Conservation (phyloP, 2,888 invertebrate species). For the Chesias legatella region DNA sequence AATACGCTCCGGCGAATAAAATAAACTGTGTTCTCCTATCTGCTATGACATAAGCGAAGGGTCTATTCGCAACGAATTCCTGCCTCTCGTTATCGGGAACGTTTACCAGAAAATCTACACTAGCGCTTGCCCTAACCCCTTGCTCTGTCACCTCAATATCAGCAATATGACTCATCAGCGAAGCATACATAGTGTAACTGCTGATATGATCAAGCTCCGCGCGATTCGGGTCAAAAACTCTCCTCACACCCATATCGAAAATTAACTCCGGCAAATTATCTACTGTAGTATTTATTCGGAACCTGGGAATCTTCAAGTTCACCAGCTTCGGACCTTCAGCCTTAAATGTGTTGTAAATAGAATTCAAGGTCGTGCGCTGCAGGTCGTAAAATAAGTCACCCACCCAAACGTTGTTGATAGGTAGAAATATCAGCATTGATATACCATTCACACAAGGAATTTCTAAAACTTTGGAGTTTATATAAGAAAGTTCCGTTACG, state of each 20-base stretch:
- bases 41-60: constrained; percentile 55
- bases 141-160: constrained; percentile 52
- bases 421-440: constrained; percentile 54
- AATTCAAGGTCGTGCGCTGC: constrained; percentile 40
- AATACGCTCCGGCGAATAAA: constrained; percentile 57
- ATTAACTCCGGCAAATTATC: constrained; percentile 54
- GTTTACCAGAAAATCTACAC: constrained; percentile 33
- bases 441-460: constrained; percentile 42
- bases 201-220: constrained; percentile 52
- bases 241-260: constrained; percentile 56
- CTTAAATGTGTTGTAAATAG: constrained; percentile 47
- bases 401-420: constrained; percentile 32
- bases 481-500: constrained; percentile 36
- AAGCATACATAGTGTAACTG: constrained; percentile 45
- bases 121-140: constrained; percentile 37
- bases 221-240: constrained; percentile 49
- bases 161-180: constrained; percentile 51
- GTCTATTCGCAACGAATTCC: constrained; percentile 47
- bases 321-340: constrained; percentile 33
- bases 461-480: constrained; percentile 50
- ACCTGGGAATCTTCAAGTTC: constrained; percentile 52
- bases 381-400: constrained; percentile 48
- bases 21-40: constrained; percentile 54
- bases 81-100: constrained; percentile 20
- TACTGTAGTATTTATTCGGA: constrained; percentile 44